A percentile compares a stretch with the other conserved stretches of the same genome.
phyloP scores from a whole-genome alignment of 1,140 invertebrate genomes.

The Drosophila parabipectinata region DNA sequence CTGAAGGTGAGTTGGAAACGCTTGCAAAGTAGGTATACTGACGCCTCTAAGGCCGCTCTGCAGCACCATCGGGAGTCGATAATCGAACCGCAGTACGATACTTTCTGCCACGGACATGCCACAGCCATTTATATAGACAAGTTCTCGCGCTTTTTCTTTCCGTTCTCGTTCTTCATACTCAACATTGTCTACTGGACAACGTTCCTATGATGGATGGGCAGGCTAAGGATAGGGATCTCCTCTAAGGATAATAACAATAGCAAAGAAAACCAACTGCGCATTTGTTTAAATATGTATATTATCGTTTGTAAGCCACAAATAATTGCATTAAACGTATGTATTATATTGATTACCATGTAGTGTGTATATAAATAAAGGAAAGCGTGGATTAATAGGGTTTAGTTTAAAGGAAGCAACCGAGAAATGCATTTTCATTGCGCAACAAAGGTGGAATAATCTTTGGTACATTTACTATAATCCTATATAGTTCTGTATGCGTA shows the following conservation, averaged over 20 bases:
- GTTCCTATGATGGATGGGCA: conserved; percentile 86
- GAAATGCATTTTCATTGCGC: conserved; percentile 79
- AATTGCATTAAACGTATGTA: conserved; percentile 68
- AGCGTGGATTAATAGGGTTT: conserved; percentile 63
- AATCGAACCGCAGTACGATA: conserved; percentile 90
- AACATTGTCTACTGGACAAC: conserved; percentile 95
- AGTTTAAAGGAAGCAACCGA: conserved; percentile 69
- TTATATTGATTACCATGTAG: conserved; percentile 65
- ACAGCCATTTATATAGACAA: conserved; percentile 94
- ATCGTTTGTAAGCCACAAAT: conserved; percentile 74
- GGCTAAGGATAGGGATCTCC: not conserved
- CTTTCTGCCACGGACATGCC: conserved; percentile 92
- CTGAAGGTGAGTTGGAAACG: conserved; percentile 86
- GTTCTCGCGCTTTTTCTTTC: conserved; percentile 94
- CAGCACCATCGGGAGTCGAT: conserved; percentile 85
- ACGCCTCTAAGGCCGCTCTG: conserved; percentile 35
- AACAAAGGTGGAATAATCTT: conserved; percentile 82
- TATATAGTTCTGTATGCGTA: conserved; percentile 34
- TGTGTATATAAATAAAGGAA: conserved; percentile 77
- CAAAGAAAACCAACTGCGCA: conserved; percentile 61
- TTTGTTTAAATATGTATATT: conserved; percentile 83
- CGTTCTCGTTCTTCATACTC: conserved; percentile 93
- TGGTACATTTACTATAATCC: conserved; percentile 78
- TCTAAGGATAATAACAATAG: conserved; percentile 8
- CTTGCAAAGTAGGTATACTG: not conserved